Conservation (phyloP, 2,888 invertebrate genomes). For the Danaus chrysippus region DNA sequence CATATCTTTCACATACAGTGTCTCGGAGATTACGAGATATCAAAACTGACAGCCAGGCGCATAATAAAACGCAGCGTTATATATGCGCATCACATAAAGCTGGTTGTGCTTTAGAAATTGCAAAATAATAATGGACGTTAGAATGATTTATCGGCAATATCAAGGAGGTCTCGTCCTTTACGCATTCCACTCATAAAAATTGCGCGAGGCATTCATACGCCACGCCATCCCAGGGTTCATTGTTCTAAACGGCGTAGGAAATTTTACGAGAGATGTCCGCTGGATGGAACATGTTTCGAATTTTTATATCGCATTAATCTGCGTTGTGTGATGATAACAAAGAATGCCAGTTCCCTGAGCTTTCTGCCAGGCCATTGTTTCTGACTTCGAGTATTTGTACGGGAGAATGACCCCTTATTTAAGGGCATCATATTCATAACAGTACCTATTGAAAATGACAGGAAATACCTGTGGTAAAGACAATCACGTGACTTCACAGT, state of each 20-base stretch:
- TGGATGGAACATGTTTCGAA: conserved; percentile 59
- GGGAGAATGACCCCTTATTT: conserved; percentile 70
- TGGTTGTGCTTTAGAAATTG: conserved; percentile 9
- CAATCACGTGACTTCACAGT: conserved; percentile 43
- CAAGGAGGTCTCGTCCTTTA: conserved; percentile 23
- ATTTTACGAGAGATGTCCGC: conserved; percentile 67
- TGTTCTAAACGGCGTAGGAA: conserved; percentile 60
- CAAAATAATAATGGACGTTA: conserved; percentile 23
- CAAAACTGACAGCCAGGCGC: conserved; percentile 47
- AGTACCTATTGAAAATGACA: conserved; percentile 55
- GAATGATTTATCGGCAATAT: conserved; percentile 23
- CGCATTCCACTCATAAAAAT: conserved; percentile 24
- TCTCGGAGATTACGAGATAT: conserved; percentile 39
- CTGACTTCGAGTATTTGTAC: conserved; percentile 42
- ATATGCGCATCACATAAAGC: conserved; percentile 38
- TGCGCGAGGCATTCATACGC: conserved; percentile 19
- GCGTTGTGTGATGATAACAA: conserved; percentile 54
- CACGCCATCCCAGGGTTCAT: conserved; percentile 53
- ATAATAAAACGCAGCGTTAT: conserved; percentile 47
- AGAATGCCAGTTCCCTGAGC: conserved; percentile 59
- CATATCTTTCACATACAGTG: conserved; percentile 39
- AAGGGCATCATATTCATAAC: conserved; percentile 61
- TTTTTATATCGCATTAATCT: conserved; percentile 70
- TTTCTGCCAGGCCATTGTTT: conserved; percentile 69
- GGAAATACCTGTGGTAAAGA: conserved; percentile 48